phyloP scores from a whole-genome alignment of 2,888 invertebrate species.

The Slavum lentiscoides region DNA sequence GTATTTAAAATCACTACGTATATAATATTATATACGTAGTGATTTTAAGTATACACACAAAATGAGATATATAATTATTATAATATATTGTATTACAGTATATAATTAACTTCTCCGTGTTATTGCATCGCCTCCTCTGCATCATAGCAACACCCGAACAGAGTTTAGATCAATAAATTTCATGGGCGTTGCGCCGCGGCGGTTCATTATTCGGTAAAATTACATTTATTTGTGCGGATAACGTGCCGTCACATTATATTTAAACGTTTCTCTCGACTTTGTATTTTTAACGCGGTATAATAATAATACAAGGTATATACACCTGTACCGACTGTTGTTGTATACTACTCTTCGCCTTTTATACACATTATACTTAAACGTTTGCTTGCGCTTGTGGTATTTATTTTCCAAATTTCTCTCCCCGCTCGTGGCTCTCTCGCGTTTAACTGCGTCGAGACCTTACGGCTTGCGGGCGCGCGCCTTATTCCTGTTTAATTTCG shows the following conservation, averaged over 20 bases:
- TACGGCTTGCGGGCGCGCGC: no score
- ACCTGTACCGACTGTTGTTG: no score
- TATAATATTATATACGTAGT: no score
- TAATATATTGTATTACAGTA: no score
- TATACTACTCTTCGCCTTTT: not conserved
- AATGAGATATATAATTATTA: no score
- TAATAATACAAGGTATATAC: no score
- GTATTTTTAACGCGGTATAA: slow-evolving; percentile 16
- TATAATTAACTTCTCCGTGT: not conserved
- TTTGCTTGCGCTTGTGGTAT: not conserved
- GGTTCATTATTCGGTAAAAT: slow-evolving; percentile 30
- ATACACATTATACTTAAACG: not conserved
- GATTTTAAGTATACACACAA: no score
- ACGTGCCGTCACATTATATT: slow-evolving; percentile 16
- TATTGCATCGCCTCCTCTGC: no score
- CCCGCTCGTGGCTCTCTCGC: not conserved
- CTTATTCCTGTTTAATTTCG: no score
- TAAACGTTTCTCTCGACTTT: slow-evolving; percentile 15
- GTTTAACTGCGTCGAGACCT: not conserved
- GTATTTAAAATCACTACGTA: slow-evolving; percentile 1
- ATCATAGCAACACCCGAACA: not conserved
- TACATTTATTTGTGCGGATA: slow-evolving; percentile 19
- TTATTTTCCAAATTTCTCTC: slow-evolving; percentile 18
- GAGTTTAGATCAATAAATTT: slow-evolving; percentile 11
- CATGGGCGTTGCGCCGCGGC: not conserved